phyloP scores from a whole-genome alignment of 1,140 invertebrate species.

The Cotesia typhae region DNA sequence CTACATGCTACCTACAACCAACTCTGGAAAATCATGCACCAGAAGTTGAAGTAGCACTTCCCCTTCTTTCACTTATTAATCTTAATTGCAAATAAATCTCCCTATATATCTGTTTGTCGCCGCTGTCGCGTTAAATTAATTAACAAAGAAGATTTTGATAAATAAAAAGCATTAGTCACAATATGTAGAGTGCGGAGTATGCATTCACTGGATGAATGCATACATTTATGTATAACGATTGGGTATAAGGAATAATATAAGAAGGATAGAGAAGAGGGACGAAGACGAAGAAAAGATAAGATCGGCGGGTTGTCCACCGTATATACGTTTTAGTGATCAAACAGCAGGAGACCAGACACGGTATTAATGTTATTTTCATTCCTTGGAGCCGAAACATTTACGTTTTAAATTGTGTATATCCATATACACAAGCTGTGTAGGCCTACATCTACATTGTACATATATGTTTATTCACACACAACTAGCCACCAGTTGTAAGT shows the following conservation, averaged over 20 bases:
- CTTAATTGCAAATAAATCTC: neutral
- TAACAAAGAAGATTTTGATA: conserved; percentile 50
- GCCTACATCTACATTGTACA: conserved; percentile 14
- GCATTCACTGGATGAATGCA: conserved; percentile 43
- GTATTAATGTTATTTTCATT: conserved; percentile 58
- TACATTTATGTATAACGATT: conserved; percentile 36
- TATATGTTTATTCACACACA: conserved; percentile 1
- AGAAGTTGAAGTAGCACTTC: too few relatives aligned
- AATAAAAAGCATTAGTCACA: conserved; percentile 52
- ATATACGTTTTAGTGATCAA: conserved; percentile 46
- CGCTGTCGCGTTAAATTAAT: conserved; percentile 45
- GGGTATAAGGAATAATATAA: too few relatives aligned
- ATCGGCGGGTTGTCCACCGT: conserved; percentile 50
- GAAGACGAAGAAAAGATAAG: conserved; percentile 46
- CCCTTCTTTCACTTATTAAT: too few relatives aligned
- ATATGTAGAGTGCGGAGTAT: conserved; percentile 1
- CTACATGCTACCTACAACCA: too few relatives aligned
- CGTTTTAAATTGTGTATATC: conserved; percentile 33
- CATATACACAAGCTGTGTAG: neutral
- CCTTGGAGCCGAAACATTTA: conserved; percentile 62
- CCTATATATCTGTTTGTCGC: conserved; percentile 1
- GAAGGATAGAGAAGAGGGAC: conserved; percentile 28
- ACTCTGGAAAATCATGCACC: conserved; percentile 6
- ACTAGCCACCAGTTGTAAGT: neutral
- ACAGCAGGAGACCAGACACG: conserved; percentile 46